These are phyloP conservation scores for Nephrotoma guestfalica DNA, from an alignment of 2,888 invertebrate genomes.

Conservation along the genomic window DNA sequence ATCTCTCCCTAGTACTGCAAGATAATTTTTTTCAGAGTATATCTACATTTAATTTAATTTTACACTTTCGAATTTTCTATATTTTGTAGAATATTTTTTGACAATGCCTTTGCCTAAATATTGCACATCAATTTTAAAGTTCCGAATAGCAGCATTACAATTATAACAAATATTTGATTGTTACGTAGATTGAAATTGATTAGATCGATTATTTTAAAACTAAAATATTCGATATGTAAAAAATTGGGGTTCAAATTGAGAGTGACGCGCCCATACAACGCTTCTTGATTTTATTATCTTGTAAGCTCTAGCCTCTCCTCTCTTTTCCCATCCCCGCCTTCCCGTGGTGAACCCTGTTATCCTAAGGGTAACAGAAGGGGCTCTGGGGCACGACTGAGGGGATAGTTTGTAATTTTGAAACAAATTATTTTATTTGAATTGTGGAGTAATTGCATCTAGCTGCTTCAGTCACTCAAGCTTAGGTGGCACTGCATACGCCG, in stretches of 20 bases:
- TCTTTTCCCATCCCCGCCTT: not conserved
- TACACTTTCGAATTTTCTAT: too few relatives aligned
- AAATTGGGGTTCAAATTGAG: not conserved
- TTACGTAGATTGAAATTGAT: too few relatives aligned
- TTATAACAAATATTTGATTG: too few relatives aligned
- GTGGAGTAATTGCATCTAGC: not conserved
- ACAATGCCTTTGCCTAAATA: too few relatives aligned
- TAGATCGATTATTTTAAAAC: too few relatives aligned
- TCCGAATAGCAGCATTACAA: too few relatives aligned
- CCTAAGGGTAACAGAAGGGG: not conserved
- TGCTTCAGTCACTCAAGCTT: not conserved
- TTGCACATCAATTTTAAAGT: too few relatives aligned
- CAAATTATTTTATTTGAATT: not conserved
- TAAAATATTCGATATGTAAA: too few relatives aligned
- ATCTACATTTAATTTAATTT: too few relatives aligned
- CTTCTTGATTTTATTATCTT: not conserved
- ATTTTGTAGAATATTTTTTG: too few relatives aligned
- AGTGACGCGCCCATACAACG: not conserved
- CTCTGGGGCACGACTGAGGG: not conserved
- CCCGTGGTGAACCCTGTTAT: not conserved
- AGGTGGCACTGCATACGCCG: not conserved
- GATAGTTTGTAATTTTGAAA: not conserved
- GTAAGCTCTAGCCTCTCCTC: not conserved
- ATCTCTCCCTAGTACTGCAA: not conserved
- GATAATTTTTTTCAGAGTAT: not conserved